A percentile compares a stretch with the other conserved stretches of the same genome.
phyloP scores from a whole-genome alignment of 2,888 invertebrate species.

The Leptopilina syphax region DNA sequence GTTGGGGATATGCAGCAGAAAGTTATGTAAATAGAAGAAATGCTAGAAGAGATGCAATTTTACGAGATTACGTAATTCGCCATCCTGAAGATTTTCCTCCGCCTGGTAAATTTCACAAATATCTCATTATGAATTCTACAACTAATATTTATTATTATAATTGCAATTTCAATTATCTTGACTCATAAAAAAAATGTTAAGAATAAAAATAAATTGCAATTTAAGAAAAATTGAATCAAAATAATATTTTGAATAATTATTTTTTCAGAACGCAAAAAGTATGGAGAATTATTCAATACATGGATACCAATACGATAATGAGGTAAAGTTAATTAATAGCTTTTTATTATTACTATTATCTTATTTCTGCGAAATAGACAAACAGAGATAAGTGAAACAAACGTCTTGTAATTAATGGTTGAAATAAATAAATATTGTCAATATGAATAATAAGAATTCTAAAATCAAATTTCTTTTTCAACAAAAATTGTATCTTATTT shows the following conservation, averaged over 20 bases:
- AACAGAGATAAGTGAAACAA: conserved; percentile 35
- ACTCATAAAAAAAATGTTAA: too few relatives aligned
- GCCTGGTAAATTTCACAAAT: conserved; percentile 62
- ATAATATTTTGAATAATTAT: neutral
- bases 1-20: too few relatives aligned
- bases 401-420: conserved; percentile 39
- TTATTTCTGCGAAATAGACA: conserved; percentile 42
- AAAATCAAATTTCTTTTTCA: neutral
- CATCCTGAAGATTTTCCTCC: conserved; percentile 72
- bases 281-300: conserved; percentile 56
- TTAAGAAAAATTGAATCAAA: neutral
- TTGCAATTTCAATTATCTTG: too few relatives aligned
- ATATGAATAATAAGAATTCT: neutral
- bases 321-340: conserved; percentile 43
- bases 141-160: too few relatives aligned
- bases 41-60: conserved; percentile 61
- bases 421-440: conserved; percentile 14
- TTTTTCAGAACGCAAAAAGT: conserved; percentile 64
- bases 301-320: conserved; percentile 69
- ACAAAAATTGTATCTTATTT: conserved; percentile 17
- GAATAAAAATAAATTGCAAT: neutral
- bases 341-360: conserved; percentile 48
- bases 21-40: too few relatives aligned
- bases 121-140: neutral
- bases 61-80: conserved; percentile 67